Evolutionary conservation across 1,140 invertebrate species (phyloP), one percentile per base, ranked within the genome.

Genomic region (Apolygus lucorum): DNA sequence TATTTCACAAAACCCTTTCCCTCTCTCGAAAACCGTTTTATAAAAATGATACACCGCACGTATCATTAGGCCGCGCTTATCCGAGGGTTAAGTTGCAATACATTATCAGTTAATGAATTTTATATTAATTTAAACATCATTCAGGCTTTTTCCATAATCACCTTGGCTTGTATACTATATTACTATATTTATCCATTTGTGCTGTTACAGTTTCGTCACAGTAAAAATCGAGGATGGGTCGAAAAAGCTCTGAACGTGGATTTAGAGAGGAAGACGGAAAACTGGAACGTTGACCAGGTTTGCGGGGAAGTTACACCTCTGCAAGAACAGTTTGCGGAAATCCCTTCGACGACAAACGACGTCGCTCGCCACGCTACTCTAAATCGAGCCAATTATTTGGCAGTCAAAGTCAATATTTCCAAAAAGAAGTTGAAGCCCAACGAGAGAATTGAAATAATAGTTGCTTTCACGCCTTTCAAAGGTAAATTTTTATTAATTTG

Each of bases 401-500:
- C 64, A 2, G 64, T 72, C 27, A 69, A 63, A 29, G 70, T 72
- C 22, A 28, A 68, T 28, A 17, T 72, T 4, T 63, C 66, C 14
- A 66, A 42, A 29, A 65, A 64, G 22, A 63, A 68, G n/a, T 26
- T 71, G 17, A 66, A 71, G n/a, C 21, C 17, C 26, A 63, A 63
- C 27, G n/a, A 71, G 28, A 68, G 22, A 21, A 68, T 71, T 17
- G 72, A 67, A 17, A 24, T 72, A 14, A 49, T 66, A 24, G 70
- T 72, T 52, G 72, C 70, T 24, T 72, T 72, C 62, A 72, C 72
- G 0, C 34, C 72, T 1, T 72, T 52, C 25, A 68, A 68, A 67
- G n/a, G 52, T 66, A 21, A 66, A 22, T 69, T n/a, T n/a, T n/a
- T n/a, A n/a, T n/a, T n/a, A n/a, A n/a, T n/a, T n/a, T n/a, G n/a